Conservation (phyloP, 35 echinoderm and acorn worm genomes). For the Ptychodera flava region DNA sequence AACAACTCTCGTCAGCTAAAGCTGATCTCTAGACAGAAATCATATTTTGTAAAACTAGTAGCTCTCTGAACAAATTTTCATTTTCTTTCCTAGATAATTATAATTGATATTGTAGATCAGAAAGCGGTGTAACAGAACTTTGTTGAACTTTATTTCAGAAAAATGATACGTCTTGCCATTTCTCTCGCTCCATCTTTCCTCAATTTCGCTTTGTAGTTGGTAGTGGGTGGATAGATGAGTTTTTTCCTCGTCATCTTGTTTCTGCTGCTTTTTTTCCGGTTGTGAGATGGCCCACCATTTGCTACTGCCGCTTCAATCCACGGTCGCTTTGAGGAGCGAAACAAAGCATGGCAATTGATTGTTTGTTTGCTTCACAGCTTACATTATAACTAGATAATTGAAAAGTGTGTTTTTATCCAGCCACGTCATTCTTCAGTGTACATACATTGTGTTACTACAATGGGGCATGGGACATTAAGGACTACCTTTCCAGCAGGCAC, state of each 20-base stretch:
- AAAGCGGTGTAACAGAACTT: too few relatives aligned
- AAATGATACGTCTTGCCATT: too few relatives aligned
- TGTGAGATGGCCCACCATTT: not conserved
- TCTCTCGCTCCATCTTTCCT: too few relatives aligned
- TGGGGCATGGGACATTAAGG: not conserved
- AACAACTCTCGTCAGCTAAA: not conserved
- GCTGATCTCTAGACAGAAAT: too few relatives aligned
- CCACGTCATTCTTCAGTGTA: not conserved
- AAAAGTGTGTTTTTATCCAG: not conserved
- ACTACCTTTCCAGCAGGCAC: not conserved
- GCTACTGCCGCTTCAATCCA: not conserved
- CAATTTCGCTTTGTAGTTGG: not conserved
- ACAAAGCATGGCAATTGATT: not conserved
- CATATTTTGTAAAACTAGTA: too few relatives aligned
- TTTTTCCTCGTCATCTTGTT: not conserved
- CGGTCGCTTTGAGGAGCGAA: not conserved
- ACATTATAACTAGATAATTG: slow-evolving; percentile 2
- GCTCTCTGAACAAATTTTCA: too few relatives aligned
- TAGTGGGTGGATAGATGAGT: not conserved
- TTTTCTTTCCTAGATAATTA: too few relatives aligned
- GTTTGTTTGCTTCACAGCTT: not conserved
- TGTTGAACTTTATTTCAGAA: too few relatives aligned
- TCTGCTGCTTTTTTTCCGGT: not conserved
- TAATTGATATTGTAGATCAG: too few relatives aligned
- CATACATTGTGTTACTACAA: not conserved